These are phyloP conservation scores for Lucifuga dentata DNA, from an alignment of 2,113 vertebrate genomes.

Conservation along the genomic window DNA sequence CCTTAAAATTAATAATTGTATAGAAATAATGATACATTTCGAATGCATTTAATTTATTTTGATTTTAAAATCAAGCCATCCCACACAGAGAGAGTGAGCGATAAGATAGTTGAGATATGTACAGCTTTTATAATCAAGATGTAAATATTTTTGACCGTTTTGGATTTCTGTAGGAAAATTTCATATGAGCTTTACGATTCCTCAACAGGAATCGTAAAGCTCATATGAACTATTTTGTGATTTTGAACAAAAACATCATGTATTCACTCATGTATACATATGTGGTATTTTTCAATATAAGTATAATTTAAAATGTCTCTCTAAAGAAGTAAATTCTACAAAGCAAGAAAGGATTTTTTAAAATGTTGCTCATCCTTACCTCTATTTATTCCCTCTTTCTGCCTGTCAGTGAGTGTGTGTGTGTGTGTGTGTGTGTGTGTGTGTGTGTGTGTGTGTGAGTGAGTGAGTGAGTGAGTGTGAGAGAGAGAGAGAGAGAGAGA, in stretches of 20 bases:
- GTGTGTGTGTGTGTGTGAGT: no score
- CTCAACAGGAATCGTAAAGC: neutral
- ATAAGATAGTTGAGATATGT: no score
- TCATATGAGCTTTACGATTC: neutral
- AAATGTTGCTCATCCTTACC: conserved; percentile 5
- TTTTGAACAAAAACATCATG: conserved; percentile 7
- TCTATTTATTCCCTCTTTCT: conserved; percentile 37
- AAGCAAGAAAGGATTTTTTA: neutral
- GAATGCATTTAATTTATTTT: no score
- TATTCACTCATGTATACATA: conserved; percentile 5
- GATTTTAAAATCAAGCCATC: no score
- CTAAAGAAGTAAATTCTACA: neutral
- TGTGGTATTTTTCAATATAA: neutral
- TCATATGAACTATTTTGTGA: neutral
- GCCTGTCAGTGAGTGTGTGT: conserved; percentile 21
- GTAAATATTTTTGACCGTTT: conserved; percentile 10
- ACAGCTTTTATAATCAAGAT: neutral
- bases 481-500: no score
- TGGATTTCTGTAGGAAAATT: neutral
- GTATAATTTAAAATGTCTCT: neutral
- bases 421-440: no score
- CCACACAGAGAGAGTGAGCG: no score
- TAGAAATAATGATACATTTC: no score
- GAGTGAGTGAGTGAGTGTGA: no score
- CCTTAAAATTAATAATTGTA: no score